phyloP scores from a whole-genome alignment of 2,888 invertebrate genomes.

The Carpatolechia fugitivella region DNA sequence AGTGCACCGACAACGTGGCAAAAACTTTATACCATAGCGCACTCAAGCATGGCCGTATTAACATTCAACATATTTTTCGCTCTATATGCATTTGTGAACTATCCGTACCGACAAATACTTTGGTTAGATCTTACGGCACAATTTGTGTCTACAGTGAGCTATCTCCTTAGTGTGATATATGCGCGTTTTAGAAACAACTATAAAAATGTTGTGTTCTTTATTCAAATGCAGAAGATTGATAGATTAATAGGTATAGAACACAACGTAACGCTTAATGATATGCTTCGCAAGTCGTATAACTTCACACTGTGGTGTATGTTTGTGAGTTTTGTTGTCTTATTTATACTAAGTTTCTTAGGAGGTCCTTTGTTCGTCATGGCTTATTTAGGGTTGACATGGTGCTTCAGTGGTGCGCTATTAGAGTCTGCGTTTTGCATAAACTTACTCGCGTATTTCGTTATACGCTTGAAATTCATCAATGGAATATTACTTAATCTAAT shows the following conservation, averaged over 20 bases:
- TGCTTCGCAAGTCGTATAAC: constrained; percentile 23
- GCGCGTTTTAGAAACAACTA: constrained; percentile 46
- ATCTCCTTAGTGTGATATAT: constrained; percentile 22
- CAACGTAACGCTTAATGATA: constrained; percentile 32
- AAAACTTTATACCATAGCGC: constrained; percentile 38
- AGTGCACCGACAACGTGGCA: constrained; percentile 43
- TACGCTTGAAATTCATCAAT: constrained; percentile 47
- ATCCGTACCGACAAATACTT: not conserved
- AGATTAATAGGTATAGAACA: constrained; percentile 44
- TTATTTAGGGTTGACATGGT: constrained; percentile 4
- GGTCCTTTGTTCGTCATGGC: constrained; percentile 9
- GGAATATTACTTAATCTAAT: not conserved
- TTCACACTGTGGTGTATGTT: not conserved
- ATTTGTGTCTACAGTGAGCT: not conserved
- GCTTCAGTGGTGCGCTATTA: not conserved
- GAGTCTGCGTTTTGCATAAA: constrained; percentile 21
- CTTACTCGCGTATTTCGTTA: constrained; percentile 40
- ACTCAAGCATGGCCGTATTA: not conserved
- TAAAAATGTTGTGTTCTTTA: constrained; percentile 42
- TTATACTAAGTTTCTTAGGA: constrained; percentile 19
- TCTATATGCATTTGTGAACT: not conserved
- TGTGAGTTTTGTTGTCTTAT: not conserved
- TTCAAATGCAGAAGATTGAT: constrained; percentile 52
- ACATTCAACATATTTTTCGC: not conserved
- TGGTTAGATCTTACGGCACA: not conserved